phyloP scores from a whole-genome alignment of 1,140 invertebrate species.

The Schlechtendalia chinensis region DNA sequence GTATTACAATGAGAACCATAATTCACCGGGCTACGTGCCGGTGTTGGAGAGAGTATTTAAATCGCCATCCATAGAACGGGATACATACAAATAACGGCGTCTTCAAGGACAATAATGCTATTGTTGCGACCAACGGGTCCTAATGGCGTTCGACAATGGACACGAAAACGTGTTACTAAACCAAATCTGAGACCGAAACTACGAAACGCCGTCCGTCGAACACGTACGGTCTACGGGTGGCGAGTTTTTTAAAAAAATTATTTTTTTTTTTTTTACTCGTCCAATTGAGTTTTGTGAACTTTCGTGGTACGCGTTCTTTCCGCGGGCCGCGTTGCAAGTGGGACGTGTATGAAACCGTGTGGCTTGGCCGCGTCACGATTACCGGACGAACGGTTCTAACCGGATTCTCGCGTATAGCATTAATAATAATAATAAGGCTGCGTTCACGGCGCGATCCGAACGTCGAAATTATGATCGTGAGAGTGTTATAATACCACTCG shows the following conservation, averaged over 20 bases:
- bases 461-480: not conserved
- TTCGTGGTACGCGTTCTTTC: not conserved
- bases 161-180: not conserved
- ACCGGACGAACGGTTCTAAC: slow-evolving; percentile 41
- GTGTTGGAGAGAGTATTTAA: slow-evolving; percentile 14
- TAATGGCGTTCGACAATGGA: not conserved
- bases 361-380: slow-evolving; percentile 37
- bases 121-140: not conserved
- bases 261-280: too few species aligned
- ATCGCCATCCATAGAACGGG: not conserved
- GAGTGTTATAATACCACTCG: too few species aligned
- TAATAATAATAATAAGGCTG: not conserved
- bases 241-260: too few species aligned
- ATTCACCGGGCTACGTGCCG: not conserved
- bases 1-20: slow-evolving; percentile 24
- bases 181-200: not conserved
- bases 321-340: not conserved
- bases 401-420: slow-evolving; percentile 29
- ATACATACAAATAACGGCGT: not conserved
- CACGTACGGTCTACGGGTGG: too few species aligned
- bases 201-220: too few species aligned
- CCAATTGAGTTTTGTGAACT: not conserved
- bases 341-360: not conserved
- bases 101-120: not conserved
- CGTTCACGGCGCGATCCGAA: not conserved